Base-by-base conservation (phyloP, 30 jellyfish, hydroid and myxozoan genomes). In the Chironex yamaguchii region DNA sequence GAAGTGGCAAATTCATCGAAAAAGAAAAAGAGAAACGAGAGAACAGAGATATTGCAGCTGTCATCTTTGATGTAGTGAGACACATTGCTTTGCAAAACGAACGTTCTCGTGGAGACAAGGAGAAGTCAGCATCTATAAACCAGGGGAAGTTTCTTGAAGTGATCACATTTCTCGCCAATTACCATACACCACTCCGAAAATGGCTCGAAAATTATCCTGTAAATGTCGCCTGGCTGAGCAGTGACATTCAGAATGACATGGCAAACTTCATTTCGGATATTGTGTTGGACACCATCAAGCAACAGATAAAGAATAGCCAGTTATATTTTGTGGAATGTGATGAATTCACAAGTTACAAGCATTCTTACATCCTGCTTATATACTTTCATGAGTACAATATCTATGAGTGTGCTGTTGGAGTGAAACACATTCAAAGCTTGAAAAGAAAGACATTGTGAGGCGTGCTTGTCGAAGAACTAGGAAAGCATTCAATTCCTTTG, bases 111-210 rank as follows among this genome's bases (percentile, higher is more conserved):
- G 84, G 84, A 14, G 81, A 78, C 26, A 71, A 62, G 23, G 90
- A 78, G 36, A 53, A n/a, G 2, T 17, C 80, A 78, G 28, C 90
- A 12, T 52, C 90, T 36, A 25, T 9, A 24, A 78, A 58, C 34
- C 90, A 62, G 35, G 90, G 90, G 20, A 78, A 78, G 65, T 78
- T 52, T 51, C 69, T 54, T 12, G 90, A 78, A 33, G 90, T 53
- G 69, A 78, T 78, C 24, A 53, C 27, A 34, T 78, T 78, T 24
- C 27, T 78, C 3, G 90, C 90, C 29, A 54, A 78, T 22, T 73
- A 73, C 36, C 75, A 73, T 33, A 76, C 86, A 14, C 86, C 86
- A 32, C 33, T 73, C 20, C 49, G 36, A 25, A 35, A 21, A 73
- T 73, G 86, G 86, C 75, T 73, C 42, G 86, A 73, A 29, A 26